A percentile compares a stretch with the other conserved stretches of the same genome.
Evolutionary conservation across 1,140 invertebrate species (phyloP).

Genomic region (Coenobita brevimanus): DNA sequence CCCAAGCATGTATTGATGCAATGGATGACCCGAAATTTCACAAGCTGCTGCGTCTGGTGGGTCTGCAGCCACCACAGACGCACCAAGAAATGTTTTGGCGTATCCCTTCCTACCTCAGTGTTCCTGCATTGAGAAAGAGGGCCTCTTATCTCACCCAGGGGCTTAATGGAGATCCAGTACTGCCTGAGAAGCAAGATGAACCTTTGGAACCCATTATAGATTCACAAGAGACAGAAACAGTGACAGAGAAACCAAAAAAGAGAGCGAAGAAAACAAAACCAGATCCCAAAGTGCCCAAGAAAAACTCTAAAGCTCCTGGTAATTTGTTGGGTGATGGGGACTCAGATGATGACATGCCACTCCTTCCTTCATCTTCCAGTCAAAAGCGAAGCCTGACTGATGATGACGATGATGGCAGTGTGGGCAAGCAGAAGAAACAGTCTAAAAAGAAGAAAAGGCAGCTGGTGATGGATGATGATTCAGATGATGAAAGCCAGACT

Average conservation of each 20-base stretch:
- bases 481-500: not conserved
- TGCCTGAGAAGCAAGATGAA: conserved; percentile 10
- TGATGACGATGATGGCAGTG: too few relatives aligned
- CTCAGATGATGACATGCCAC: too few relatives aligned
- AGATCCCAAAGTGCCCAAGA: not conserved
- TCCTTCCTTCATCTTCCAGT: too few relatives aligned
- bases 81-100: conserved; percentile 69
- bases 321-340: too few relatives aligned
- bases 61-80: conserved; percentile 50
- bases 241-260: not conserved
- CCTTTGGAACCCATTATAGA: conserved; percentile 43
- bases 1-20: conserved; percentile 55
- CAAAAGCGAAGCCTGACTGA: too few relatives aligned
- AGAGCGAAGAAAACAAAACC: not conserved
- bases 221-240: not conserved
- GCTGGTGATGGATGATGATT: conserved; percentile 22
- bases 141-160: conserved; percentile 59
- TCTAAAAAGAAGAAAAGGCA: conserved; percentile 47
- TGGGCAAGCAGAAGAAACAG: not conserved
- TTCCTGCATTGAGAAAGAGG: conserved; percentile 53
- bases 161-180: conserved; percentile 9
- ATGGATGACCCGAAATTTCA: conserved; percentile 64
- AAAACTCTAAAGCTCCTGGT: too few relatives aligned
- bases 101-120: conserved; percentile 52
- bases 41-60: conserved; percentile 53